Evolutionary conservation across 2,797 vertebrate genomes (phyloP).

Genomic region (Pachyuromys duprasi): DNA sequence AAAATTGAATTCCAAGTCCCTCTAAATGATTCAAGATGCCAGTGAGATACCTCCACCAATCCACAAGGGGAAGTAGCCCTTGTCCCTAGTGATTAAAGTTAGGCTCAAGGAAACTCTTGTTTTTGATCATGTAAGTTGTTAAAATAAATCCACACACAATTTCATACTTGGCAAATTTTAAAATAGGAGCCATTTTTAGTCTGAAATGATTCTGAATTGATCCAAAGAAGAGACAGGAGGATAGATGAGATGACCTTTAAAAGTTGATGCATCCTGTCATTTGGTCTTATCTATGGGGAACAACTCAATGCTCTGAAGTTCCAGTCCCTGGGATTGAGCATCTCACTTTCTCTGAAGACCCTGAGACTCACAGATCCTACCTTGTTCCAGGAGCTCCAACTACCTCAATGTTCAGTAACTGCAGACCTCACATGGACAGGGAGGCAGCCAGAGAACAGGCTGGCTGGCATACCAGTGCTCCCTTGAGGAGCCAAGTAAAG

Average conservation of each 20-base stretch:
- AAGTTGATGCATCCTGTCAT: background rate
- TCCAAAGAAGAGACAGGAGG: background rate
- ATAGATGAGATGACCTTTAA: slow-evolving; percentile 34
- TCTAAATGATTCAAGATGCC: slow-evolving; percentile 65
- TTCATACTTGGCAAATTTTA: slow-evolving; percentile 1
- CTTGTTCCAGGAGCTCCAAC: background rate
- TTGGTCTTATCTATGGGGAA: background rate
- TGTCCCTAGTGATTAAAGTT: slow-evolving; percentile 13
- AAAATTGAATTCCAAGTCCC: slow-evolving; percentile 64
- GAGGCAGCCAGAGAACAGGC: background rate
- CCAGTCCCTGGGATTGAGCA: background rate
- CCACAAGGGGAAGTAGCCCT: background rate
- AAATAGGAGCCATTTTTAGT: slow-evolving; percentile 34
- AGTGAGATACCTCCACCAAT: slow-evolving; percentile 36
- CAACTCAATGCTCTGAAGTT: background rate
- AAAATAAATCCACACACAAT: slow-evolving; percentile 24
- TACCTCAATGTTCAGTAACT: background rate
- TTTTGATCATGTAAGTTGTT: background rate
- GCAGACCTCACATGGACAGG: background rate
- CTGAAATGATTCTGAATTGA: slow-evolving; percentile 25
- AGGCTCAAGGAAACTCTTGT: background rate
- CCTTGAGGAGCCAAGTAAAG: slow-evolving; percentile 6
- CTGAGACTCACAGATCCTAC: background rate
- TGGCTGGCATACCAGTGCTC: background rate
- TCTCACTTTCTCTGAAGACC: background rate